These are phyloP conservation scores for Nemopilema nomurai DNA, from an alignment of 30 jellyfish, hydroid and myxozoan species.

Conservation along the genomic window DNA sequence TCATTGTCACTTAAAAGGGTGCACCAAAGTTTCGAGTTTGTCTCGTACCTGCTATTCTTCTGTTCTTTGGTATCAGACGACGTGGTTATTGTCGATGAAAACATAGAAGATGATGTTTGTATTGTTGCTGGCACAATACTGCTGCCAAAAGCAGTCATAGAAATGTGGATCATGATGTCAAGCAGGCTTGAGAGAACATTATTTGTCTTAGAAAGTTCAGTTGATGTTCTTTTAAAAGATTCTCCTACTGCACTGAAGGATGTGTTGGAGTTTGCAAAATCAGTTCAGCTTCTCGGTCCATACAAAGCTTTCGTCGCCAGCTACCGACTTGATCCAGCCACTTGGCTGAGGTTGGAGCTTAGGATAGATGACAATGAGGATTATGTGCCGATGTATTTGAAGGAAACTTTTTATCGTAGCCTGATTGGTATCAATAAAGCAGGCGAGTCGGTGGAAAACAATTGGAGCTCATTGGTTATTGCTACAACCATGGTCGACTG, in stretches of 20 bases:
- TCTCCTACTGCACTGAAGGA: neutral
- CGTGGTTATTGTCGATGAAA: constrained; percentile 25
- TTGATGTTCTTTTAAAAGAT: neutral
- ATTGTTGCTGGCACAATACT: constrained; percentile 12
- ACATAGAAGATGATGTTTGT: neutral
- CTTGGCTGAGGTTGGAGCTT: constrained; percentile 48
- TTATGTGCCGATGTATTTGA: constrained; percentile 8
- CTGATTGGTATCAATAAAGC: constrained; percentile 6
- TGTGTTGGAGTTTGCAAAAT: constrained; percentile 11
- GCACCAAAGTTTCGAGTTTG: neutral
- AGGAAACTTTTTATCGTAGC: constrained; percentile 20
- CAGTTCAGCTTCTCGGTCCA: neutral
- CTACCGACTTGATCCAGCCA: neutral
- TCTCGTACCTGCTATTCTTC: constrained; percentile 22
- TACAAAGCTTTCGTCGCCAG: neutral
- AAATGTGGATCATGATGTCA: constrained; percentile 4
- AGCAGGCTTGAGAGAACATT: neutral
- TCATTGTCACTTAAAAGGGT: neutral
- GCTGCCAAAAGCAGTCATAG: constrained; percentile 12
- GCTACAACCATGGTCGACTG: constrained; percentile 38
- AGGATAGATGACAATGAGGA: neutral
- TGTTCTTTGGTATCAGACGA: constrained; percentile 20
- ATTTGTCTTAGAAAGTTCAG: neutral
- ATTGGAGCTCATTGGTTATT: constrained; percentile 9
- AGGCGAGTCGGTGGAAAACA: neutral